phyloP scores from a whole-genome alignment of 2,888 invertebrate genomes.

The Ashinkailepas kermadecensis region DNA sequence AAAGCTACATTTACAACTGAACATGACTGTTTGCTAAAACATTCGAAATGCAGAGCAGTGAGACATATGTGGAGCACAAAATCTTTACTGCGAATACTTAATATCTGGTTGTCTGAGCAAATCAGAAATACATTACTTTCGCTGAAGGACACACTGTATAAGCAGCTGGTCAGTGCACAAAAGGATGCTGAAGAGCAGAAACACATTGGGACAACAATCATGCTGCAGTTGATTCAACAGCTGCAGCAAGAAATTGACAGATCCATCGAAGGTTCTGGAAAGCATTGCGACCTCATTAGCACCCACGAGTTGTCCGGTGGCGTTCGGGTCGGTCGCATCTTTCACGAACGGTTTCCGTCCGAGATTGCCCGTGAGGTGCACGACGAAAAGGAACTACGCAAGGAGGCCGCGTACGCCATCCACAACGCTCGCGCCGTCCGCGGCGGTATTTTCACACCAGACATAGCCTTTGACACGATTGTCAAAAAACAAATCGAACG shows the following conservation, averaged over 20 bases:
- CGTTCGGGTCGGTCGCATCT: slow-evolving; percentile 96
- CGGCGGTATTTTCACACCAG: slow-evolving; percentile 97
- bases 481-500: slow-evolving; percentile 96
- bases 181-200: slow-evolving; percentile 99
- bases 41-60: slow-evolving; percentile 93
- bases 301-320: slow-evolving; percentile 96
- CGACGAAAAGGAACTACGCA: slow-evolving; percentile 94
- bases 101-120: slow-evolving; percentile 51
- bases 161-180: slow-evolving; percentile 86
- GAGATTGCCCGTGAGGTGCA: slow-evolving; percentile 99
- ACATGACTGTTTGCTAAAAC: slow-evolving; percentile 49
- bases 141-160: slow-evolving; percentile 90
- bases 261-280: slow-evolving; percentile 95
- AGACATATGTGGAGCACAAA: slow-evolving; percentile 97
- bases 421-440: slow-evolving; percentile 94
- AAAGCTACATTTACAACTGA: slow-evolving; percentile 88
- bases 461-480: slow-evolving; percentile 99
- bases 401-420: slow-evolving; percentile 98
- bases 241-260: slow-evolving; percentile 96
- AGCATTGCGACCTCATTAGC: slow-evolving; percentile 73
- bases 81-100: slow-evolving; percentile 89
- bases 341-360: slow-evolving; percentile 98
- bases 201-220: slow-evolving; percentile 97
- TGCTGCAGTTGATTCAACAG: slow-evolving; percentile 99
- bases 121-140: slow-evolving; percentile 92